A percentile compares a stretch with the other conserved stretches of the same genome.
Evolutionary conservation across 37 sponge, comb jelly and placozoan species (phyloP).

Genomic region (Corticium candelabrum): DNA sequence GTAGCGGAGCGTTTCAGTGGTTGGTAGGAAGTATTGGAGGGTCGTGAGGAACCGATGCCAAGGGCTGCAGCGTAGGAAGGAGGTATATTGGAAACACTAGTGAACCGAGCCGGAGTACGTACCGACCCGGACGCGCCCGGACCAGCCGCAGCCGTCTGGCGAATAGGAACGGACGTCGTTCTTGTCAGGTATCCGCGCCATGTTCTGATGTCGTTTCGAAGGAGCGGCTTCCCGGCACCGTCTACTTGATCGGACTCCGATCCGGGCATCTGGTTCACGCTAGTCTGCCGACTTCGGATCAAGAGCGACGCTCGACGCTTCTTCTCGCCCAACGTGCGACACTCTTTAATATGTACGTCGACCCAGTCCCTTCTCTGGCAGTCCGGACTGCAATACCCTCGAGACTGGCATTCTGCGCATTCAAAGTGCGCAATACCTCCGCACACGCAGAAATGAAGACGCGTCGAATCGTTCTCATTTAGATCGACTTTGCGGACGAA

Average conservation of each 20-base stretch:
- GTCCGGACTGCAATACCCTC: conserved; percentile 54
- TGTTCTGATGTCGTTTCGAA: neutral
- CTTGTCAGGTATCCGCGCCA: neutral
- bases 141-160: neutral
- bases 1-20: too few relatives aligned
- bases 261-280: neutral
- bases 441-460: conserved; percentile 60
- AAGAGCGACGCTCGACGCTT: neutral
- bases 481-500: conserved; percentile 35
- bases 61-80: too few relatives aligned
- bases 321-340: neutral
- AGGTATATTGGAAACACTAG: neutral
- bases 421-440: conserved; percentile 61
- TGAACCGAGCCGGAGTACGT: neutral
- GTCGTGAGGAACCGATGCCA: too few relatives aligned
- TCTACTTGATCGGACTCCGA: neutral
- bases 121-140: neutral
- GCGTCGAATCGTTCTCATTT: conserved; percentile 12
- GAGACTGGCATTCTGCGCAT: conserved; percentile 38
- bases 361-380: conserved; percentile 65
- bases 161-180: neutral
- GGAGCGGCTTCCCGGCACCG: neutral
- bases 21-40: too few relatives aligned
- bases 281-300: neutral
- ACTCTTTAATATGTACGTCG: conserved; percentile 5